Base-by-base conservation (phyloP, 2,888 invertebrate genomes). In the Scrobipalpa costella region DNA sequence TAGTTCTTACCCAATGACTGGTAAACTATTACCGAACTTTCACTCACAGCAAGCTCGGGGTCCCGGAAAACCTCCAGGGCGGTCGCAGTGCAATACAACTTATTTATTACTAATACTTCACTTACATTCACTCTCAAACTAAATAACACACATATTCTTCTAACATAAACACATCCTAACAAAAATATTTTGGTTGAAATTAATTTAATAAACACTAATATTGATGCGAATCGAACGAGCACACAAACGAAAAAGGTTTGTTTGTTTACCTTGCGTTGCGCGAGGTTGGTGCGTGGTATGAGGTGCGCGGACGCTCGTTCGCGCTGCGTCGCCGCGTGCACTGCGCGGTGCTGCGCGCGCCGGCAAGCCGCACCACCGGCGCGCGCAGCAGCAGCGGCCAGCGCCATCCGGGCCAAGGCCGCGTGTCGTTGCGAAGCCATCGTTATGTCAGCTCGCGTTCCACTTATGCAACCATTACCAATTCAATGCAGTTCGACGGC, bases 391-490 rank as follows among this genome's bases (percentile, higher is more conserved):
- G 69, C 70, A 62, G 50, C 70, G 67, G 73, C 73, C 71, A 67
- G 68, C 73, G 64, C 80, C 85, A 84, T 78, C 81, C 76, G 87
- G 90, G 87, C 88, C 88, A 88, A 88, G 88, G 86, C 85, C 74
- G 70, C 68, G 73, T 72, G 71, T 71, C 77, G 79, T 89, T 90
- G 88, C 89, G 86, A 86, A 86, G 87, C 78, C 78, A 79, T 82
- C 81, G 89, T 90, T 90, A 90, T 90, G 90, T 90, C 90, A 90
- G 90, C 79, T 75, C 75, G 84, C 86, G 90, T 90, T 88, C 90
- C 83, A 90, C 87, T 91, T 90, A 88, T 88, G 90, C 89, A 90
- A 90, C 78, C 78, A 77, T 80, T 79, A 76, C 80, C 78, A 78
- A 86, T 84, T 83, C 78, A 81, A 84, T 87, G 85, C 84, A 88